phyloP scores from a whole-genome alignment of 2,797 vertebrate species.

The Streptopelia turtur region DNA sequence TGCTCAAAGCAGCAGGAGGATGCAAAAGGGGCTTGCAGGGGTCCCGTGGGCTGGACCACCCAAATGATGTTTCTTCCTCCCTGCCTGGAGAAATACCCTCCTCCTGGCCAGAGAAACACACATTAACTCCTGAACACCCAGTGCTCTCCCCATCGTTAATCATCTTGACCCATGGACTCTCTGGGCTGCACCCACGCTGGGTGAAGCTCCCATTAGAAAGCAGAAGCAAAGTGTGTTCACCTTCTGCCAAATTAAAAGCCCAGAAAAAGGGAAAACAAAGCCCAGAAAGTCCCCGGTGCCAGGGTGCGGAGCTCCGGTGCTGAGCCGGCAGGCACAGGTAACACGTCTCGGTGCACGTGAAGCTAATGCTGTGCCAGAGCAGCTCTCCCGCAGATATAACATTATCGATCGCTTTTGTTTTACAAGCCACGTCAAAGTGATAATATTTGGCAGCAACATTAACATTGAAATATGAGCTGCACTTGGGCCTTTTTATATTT shows the following conservation, averaged over 20 bases:
- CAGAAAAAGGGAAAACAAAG: neutral
- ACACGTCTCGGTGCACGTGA: accelerated
- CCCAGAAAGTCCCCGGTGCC: neutral
- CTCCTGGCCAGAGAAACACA: accelerated
- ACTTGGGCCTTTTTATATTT: slow-evolving; percentile 12
- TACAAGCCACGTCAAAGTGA: neutral
- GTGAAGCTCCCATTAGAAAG: neutral
- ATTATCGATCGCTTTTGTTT: neutral
- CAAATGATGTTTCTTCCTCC: neutral
- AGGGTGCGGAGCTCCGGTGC: accelerated
- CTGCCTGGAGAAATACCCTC: neutral
- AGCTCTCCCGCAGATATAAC: neutral
- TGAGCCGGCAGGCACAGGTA: neutral
- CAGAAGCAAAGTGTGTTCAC: accelerated
- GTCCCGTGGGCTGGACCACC: neutral
- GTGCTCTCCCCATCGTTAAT: neutral
- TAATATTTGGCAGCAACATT: slow-evolving; percentile 62
- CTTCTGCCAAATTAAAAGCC: accelerated
- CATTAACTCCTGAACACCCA: accelerated
- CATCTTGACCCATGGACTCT: neutral
- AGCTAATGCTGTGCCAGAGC: neutral
- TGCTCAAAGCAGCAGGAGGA: neutral
- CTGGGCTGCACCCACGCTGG: neutral
- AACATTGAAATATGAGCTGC: slow-evolving; percentile 45
- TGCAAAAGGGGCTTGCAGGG: accelerated